Evolutionary conservation across 2,888 invertebrate species (phyloP), one percentile per base, ranked within the genome.

Genomic region (Sacculina carcini): DNA sequence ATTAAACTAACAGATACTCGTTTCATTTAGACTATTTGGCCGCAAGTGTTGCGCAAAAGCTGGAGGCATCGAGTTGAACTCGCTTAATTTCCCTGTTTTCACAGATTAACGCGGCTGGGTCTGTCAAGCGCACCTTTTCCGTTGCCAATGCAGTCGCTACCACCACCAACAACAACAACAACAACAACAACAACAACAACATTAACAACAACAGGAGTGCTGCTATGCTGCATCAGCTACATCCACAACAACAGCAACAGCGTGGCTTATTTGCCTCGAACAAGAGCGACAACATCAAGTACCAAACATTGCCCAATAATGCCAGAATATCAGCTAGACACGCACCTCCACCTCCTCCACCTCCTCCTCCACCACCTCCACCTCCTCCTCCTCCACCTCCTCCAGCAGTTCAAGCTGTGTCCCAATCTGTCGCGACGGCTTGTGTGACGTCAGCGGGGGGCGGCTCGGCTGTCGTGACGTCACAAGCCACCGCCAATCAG

Each of bases 271-370:
- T 82, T 62, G 74, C 75, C 54, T 75, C 80, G 26, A 81, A 78
- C 61, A 85, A 85, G 65, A 79, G 78, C 52, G 85, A 87, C 66
- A n/a, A n/a, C n/a, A 84, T 79, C 39, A 90, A 84, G 67, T 87
- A 83, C 69, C 86, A 87, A 70, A 85, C 85, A 28, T 69, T 87
- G 66, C 86, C 87, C 59, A 82, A 84, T 68, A 87, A 78, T 64
- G 83, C 80, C 34, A 87, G 84, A 67, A 82, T 83, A 64, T 56
- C 60, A 23, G 26, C 34, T 10, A 29, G 40, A 19, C 12, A 21
- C n/a, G 23, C 10, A 23, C 32, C n/a, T 23, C 32, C 10, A 10
- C 32, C 5, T 2, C 28, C 21, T 10, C 44, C 31, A 3, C 7
- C 29, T 9, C 28, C 39, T 10, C n/a, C 10, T 16, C 40, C 23